phyloP scores from a whole-genome alignment of 1,140 invertebrate species.

The Hylyphantes graminicola region DNA sequence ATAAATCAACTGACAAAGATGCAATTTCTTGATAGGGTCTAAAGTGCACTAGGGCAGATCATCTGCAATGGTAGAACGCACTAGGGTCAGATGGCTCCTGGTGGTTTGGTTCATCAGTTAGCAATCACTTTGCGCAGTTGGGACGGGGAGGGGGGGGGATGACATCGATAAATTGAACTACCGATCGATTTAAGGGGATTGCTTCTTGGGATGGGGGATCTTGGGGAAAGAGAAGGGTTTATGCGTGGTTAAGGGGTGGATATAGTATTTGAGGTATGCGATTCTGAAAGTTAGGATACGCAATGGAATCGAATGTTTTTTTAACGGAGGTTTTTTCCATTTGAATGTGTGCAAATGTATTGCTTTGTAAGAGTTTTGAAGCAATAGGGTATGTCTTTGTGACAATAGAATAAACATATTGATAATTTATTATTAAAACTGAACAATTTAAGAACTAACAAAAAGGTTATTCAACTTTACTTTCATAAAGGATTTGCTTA shows the following conservation, averaged over 20 bases:
- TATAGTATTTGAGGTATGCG: too few relatives aligned
- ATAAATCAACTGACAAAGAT: neutral
- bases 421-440: too few relatives aligned
- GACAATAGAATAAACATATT: too few relatives aligned
- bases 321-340: too few relatives aligned
- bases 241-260: conserved; percentile 9
- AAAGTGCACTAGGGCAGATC: conserved; percentile 24
- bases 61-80: neutral
- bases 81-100: conserved; percentile 26
- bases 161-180: conserved; percentile 41
- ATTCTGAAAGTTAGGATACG: too few relatives aligned
- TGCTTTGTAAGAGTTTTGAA: too few relatives aligned
- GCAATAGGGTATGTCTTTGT: too few relatives aligned
- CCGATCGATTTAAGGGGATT: conserved; percentile 11
- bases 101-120: conserved; percentile 28
- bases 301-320: too few relatives aligned
- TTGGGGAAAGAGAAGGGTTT: conserved; percentile 3
- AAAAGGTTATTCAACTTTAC: too few relatives aligned
- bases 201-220: conserved; percentile 9
- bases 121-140: conserved; percentile 30
- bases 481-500: too few relatives aligned
- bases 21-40: conserved; percentile 6
- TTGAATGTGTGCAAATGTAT: too few relatives aligned
- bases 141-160: neutral
- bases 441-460: too few relatives aligned